Percentiles rank a stretch among this genome's conserved stretches.
phyloP scores from a whole-genome alignment of 2,113 vertebrate genomes.

The Charadrius vociferus region DNA sequence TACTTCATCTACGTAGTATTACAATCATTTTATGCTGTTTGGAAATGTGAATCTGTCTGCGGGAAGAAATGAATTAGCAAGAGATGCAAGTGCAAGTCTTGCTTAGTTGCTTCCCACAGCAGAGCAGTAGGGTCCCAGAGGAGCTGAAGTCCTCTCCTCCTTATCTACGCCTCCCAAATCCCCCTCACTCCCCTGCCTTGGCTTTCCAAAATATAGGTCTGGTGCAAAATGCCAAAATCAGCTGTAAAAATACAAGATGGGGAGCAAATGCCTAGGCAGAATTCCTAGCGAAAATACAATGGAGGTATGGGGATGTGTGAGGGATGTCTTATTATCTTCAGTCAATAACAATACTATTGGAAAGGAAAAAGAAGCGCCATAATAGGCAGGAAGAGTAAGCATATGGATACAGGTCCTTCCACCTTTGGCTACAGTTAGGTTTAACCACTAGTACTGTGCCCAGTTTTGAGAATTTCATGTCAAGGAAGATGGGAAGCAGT shows the following conservation, averaged over 20 bases:
- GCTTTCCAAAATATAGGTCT: background rate
- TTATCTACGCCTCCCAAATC: background rate
- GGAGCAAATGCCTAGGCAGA: background rate
- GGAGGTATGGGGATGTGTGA: background rate
- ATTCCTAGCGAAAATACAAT: background rate
- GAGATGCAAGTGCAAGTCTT: background rate
- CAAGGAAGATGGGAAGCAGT: background rate
- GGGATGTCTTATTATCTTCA: background rate
- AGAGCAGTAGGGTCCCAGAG: background rate
- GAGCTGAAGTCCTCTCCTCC: background rate
- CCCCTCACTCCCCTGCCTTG: fast-evolving
- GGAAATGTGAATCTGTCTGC: background rate
- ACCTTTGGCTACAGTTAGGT: background rate
- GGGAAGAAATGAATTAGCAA: background rate
- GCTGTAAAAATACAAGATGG: background rate
- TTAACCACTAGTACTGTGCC: background rate
- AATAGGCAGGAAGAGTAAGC: background rate
- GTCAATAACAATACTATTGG: background rate
- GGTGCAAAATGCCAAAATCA: background rate
- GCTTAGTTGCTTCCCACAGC: background rate
- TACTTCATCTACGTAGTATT: background rate
- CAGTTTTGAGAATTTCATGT: background rate
- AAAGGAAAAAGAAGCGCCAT: background rate
- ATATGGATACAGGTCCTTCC: background rate
- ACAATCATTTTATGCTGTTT: background rate